phyloP scores from a whole-genome alignment of 37 sponge, comb jelly and placozoan species.

The Haliclona indistincta region DNA sequence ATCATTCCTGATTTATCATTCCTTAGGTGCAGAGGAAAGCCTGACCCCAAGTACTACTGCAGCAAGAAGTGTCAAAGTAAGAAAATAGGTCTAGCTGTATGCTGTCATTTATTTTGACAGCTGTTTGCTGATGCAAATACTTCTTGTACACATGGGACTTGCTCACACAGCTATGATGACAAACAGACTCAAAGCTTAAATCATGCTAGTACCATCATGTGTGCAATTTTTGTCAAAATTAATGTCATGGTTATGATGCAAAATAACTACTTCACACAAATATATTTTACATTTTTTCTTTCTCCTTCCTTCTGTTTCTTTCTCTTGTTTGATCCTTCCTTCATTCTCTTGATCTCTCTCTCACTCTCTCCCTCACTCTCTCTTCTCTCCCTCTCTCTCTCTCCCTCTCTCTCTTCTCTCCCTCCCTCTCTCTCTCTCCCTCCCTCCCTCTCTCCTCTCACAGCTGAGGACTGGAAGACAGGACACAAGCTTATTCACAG shows the following conservation, averaged over 20 bases:
- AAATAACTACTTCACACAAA: too few species aligned
- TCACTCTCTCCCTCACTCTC: not conserved
- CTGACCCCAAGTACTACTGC: slow-evolving; percentile 63
- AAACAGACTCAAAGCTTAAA: too few species aligned
- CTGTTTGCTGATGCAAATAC: too few species aligned
- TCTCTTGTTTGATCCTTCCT: not conserved
- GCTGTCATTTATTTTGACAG: too few species aligned
- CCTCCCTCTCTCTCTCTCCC: slow-evolving; percentile 5
- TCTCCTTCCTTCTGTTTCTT: not conserved
- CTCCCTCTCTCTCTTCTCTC: not conserved
- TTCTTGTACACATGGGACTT: too few species aligned
- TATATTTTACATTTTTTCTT: too few species aligned
- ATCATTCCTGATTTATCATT: too few species aligned
- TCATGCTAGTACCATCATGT: too few species aligned
- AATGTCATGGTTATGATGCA: too few species aligned
- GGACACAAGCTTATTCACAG: slow-evolving; percentile 54
- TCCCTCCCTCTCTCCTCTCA: slow-evolving; percentile 1
- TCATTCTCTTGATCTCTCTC: not conserved
- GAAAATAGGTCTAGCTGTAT: too few species aligned
- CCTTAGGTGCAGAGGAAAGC: slow-evolving; percentile 45
- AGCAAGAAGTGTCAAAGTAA: slow-evolving; percentile 58
- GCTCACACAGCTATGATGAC: too few species aligned
- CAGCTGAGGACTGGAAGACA: slow-evolving; percentile 58
- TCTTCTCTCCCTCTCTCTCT: not conserved
- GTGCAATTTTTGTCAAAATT: too few species aligned